These are phyloP conservation scores for Polydrusus tereticollis DNA, from an alignment of 2,888 invertebrate species.

Conservation along the genomic window DNA sequence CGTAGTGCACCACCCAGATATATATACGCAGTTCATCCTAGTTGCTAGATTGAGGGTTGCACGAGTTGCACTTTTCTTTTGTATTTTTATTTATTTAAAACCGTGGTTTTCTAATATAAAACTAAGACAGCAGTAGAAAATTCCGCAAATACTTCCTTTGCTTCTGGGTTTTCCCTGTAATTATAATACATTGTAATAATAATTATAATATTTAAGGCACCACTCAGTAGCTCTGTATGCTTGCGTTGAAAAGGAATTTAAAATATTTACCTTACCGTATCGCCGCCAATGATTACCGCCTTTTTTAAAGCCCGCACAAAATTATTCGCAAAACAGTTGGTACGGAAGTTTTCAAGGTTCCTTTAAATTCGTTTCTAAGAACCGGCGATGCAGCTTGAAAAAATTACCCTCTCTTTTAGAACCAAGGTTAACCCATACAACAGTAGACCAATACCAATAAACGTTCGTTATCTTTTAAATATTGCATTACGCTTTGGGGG, in stretches of 20 bases:
- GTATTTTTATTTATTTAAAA: no score
- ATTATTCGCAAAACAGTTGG: slow-evolving; percentile 21
- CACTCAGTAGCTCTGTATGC: no score
- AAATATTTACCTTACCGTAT: background rate
- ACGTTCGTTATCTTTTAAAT: background rate
- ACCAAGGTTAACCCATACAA: slow-evolving; percentile 17
- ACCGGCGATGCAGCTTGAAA: slow-evolving; percentile 31
- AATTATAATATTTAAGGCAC: no score
- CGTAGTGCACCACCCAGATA: no score
- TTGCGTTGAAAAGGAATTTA: background rate
- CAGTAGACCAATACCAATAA: background rate
- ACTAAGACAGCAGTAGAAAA: no score
- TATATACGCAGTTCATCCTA: no score
- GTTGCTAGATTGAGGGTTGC: no score
- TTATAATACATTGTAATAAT: no score
- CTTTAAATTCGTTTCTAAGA: slow-evolving; percentile 3
- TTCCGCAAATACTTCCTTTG: no score
- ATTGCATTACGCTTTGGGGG: background rate
- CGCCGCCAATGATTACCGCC: background rate
- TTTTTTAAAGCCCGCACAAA: background rate
- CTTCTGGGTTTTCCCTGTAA: no score
- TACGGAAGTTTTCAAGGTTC: slow-evolving; percentile 40
- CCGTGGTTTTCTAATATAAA: no score
- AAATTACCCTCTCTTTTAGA: slow-evolving; percentile 32
- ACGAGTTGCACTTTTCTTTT: no score